A percentile compares a stretch with the other conserved stretches of the same genome.
These are phyloP conservation scores for Dreissena rostriformis DNA, from an alignment of 1,140 invertebrate species.

Conservation along the genomic window DNA sequence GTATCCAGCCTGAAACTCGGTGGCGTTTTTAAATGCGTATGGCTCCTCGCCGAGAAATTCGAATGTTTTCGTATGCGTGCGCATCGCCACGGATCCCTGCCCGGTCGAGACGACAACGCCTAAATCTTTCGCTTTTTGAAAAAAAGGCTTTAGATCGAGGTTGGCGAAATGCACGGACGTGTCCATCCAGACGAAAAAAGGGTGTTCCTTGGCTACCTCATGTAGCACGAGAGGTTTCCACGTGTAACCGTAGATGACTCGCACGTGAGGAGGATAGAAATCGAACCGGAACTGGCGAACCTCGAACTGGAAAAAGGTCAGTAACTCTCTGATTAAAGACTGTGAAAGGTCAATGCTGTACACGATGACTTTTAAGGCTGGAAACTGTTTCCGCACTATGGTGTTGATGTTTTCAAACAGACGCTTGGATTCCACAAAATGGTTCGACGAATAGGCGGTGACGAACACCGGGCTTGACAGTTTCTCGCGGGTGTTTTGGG, in stretches of 20 bases:
- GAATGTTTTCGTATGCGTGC: slow-evolving; percentile 16
- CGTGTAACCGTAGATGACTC: background rate
- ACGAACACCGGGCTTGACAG: no score
- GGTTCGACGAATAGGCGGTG: no score
- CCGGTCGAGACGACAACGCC: background rate
- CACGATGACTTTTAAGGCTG: no score
- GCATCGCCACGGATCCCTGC: background rate
- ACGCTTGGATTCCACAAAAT: no score
- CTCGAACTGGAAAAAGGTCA: background rate
- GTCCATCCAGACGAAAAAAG: slow-evolving; percentile 12
- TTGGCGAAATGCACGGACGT: slow-evolving; percentile 10
- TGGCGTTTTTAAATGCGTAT: slow-evolving; percentile 11
- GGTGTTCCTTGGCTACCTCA: background rate
- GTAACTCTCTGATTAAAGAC: background rate
- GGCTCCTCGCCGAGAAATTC: slow-evolving; percentile 3
- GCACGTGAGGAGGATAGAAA: background rate
- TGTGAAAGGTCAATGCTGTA: no score
- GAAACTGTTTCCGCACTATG: no score
- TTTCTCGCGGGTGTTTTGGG: no score
- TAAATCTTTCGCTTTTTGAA: background rate
- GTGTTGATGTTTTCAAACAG: no score
- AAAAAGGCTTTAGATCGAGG: background rate
- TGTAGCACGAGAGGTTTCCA: slow-evolving; percentile 2
- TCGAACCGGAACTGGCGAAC: slow-evolving; percentile 6
- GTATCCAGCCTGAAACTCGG: background rate